Conservation (phyloP, 2,888 invertebrate species). For the Listrodromus nycthemerus region DNA sequence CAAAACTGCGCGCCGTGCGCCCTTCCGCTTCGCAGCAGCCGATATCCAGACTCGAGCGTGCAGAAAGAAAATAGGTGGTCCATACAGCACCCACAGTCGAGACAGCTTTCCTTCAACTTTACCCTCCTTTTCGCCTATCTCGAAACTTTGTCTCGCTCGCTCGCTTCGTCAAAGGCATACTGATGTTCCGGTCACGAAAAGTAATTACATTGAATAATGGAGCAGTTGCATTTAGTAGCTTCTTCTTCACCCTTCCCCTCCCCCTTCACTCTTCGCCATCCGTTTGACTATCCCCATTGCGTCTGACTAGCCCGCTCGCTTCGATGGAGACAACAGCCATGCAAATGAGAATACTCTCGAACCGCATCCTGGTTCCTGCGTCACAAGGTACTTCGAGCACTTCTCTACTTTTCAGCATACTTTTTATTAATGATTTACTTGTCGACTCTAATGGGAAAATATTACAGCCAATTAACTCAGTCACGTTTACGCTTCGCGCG, state of each 20-base stretch:
- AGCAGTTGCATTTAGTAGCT: conserved; percentile 55
- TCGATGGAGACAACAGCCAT: conserved; percentile 38
- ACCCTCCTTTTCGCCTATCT: neutral
- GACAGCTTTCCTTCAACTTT: neutral
- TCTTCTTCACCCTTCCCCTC: conserved; percentile 21
- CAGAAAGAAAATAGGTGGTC: neutral
- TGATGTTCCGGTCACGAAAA: conserved; percentile 62
- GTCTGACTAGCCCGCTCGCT: neutral
- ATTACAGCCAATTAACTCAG: conserved; percentile 16
- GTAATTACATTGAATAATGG: conserved; percentile 68
- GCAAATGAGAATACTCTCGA: conserved; percentile 50
- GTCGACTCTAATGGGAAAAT: conserved; percentile 25
- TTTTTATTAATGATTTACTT: neutral
- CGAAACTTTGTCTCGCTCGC: conserved; percentile 12
- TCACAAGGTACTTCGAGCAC: neutral
- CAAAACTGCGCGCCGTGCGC: too few species aligned
- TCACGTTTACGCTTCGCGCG: neutral
- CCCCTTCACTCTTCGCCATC: conserved; percentile 1
- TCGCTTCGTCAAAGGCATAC: conserved; percentile 64
- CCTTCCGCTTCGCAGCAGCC: too few species aligned
- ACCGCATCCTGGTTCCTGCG: conserved; percentile 17
- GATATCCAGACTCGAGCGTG: conserved; percentile 2
- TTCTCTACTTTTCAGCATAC: conserved; percentile 8
- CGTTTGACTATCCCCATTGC: too few species aligned
- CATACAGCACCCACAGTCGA: neutral